Evolutionary conservation across 2,797 vertebrate species (phyloP).

Genomic region (Danionella dracula): DNA sequence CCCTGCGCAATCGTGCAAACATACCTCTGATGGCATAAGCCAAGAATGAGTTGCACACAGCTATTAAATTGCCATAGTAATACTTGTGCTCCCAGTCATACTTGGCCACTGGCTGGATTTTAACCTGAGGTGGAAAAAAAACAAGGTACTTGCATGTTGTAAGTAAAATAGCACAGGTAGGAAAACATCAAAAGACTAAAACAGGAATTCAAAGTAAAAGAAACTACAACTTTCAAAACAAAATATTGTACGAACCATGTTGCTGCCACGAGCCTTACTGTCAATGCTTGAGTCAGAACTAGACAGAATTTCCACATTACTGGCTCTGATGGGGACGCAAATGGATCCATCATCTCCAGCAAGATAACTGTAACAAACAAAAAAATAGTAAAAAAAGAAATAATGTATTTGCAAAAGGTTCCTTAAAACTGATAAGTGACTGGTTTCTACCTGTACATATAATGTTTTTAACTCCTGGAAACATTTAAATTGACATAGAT

Average conservation of each 20-base stretch:
- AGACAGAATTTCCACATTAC: constrained; percentile 91
- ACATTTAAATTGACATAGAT: no score
- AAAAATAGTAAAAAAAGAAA: background rate
- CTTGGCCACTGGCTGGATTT: constrained; percentile 96
- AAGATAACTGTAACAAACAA: constrained; percentile 71
- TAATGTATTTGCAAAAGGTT: no score
- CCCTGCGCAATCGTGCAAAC: constrained; percentile 21
- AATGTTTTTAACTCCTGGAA: no score
- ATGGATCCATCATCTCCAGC: constrained; percentile 89
- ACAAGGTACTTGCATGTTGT: no score
- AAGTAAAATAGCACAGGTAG: no score
- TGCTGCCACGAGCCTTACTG: constrained; percentile 94
- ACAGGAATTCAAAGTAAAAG: no score
- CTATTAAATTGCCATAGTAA: constrained; percentile 94
- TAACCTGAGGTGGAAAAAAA: constrained; percentile 72
- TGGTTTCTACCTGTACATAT: no score
- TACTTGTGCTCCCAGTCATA: constrained; percentile 99
- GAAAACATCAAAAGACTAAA: no score
- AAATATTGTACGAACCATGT: constrained; percentile 74
- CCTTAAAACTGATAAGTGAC: no score
- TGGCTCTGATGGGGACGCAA: constrained; percentile 82
- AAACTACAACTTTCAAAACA: no score
- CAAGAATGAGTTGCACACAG: constrained; percentile 92
- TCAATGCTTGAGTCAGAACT: constrained; percentile 95
- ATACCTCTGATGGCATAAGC: constrained; percentile 96